phyloP scores from a whole-genome alignment of 2,888 invertebrate genomes.

The Nineta flava region DNA sequence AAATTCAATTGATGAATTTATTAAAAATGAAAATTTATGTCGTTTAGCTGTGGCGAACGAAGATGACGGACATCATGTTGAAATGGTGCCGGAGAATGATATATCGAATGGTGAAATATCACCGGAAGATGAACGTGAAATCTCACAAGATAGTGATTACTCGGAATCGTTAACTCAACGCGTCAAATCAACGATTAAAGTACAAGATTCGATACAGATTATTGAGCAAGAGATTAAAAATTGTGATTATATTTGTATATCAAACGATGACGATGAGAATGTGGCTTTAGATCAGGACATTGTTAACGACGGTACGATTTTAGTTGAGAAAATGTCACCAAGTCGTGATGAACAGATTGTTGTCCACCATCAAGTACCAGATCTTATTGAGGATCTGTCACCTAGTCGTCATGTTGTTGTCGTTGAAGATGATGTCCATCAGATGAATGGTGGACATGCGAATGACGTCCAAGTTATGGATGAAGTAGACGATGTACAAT shows the following conservation, averaged over 20 bases:
- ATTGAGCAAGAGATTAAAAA: neutral
- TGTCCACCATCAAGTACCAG: neutral
- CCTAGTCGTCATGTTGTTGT: too few relatives aligned
- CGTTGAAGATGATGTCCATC: neutral
- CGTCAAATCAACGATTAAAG: neutral
- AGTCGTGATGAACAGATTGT: neutral
- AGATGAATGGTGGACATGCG: neutral
- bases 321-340: neutral
- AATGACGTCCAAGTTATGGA: neutral
- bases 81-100: neutral
- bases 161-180: neutral
- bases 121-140: slow-evolving; percentile 8
- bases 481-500: slow-evolving; percentile 1
- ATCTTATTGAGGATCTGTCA: neutral
- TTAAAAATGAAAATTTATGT: slow-evolving; percentile 5
- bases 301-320: neutral
- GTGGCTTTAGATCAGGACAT: neutral
- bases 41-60: slow-evolving; percentile 2
- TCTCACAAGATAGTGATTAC: slow-evolving; percentile 4
- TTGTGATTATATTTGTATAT: neutral
- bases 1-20: slow-evolving; percentile 13
- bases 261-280: neutral
- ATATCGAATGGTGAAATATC: slow-evolving; percentile 8
- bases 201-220: slow-evolving; percentile 1
- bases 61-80: neutral